Percentiles rank a stretch among this genome's conserved stretches.
Conservation (phyloP, 2,797 vertebrate species). For the Bryconaethiops microstoma region DNA sequence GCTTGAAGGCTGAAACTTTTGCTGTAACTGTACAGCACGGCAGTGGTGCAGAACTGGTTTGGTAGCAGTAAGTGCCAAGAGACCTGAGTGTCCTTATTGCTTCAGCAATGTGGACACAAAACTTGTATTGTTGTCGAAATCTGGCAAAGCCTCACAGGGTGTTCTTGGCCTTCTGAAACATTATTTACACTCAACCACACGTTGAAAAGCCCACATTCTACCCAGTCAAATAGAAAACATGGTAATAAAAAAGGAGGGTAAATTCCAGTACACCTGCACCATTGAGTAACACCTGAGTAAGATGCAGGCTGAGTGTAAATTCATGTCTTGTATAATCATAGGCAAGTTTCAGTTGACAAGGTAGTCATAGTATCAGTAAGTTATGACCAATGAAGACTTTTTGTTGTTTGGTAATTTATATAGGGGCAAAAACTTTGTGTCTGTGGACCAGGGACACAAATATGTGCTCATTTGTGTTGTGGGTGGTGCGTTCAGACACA, state of each 20-base stretch:
- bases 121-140: conserved; percentile 31
- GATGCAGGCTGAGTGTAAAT: background rate
- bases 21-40: background rate
- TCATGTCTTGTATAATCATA: background rate
- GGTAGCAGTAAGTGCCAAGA: background rate
- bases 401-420: too few relatives aligned
- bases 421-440: too few relatives aligned
- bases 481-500: background rate
- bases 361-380: conserved; percentile 24
- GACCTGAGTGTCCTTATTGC: background rate
- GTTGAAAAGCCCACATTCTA: background rate
- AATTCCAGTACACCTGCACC: background rate
- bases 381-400: conserved; percentile 17
- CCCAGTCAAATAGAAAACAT: background rate
- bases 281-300: background rate
- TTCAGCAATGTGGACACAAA: conserved; percentile 41
- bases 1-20: background rate
- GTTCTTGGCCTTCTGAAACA: conserved; percentile 1
- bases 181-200: background rate
- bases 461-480: background rate
- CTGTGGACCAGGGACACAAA: background rate
- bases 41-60: conserved; percentile 18
- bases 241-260: background rate
- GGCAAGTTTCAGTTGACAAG: conserved; percentile 2
- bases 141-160: conserved; percentile 21